These are phyloP conservation scores for Cinclus cinclus DNA, from an alignment of 2,113 vertebrate genomes.

Conservation along the genomic window DNA sequence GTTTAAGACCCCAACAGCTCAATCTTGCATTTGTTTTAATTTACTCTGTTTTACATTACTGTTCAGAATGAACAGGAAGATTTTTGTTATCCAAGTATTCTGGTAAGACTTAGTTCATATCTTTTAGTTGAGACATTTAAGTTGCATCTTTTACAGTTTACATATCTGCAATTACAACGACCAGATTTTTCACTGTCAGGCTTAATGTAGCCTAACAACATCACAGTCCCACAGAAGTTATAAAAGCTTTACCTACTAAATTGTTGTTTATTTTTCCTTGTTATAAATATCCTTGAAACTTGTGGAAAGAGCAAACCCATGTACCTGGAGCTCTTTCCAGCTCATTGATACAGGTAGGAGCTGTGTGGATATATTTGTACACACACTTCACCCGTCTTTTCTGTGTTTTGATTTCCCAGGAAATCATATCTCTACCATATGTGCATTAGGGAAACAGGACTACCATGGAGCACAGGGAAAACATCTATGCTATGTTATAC, in stretches of 20 bases:
- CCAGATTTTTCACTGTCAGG: neutral
- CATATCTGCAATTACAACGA: neutral
- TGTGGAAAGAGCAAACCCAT: neutral
- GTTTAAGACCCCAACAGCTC: neutral
- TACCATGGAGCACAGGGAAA: neutral
- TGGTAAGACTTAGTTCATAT: constrained; percentile 5
- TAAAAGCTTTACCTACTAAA: neutral
- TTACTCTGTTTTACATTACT: neutral
- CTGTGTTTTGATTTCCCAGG: neutral
- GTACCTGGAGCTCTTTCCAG: neutral
- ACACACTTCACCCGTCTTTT: neutral
- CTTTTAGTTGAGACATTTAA: constrained; percentile 9
- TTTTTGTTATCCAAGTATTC: neutral
- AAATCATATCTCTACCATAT: neutral
- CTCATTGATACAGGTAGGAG: neutral
- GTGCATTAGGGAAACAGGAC: neutral
- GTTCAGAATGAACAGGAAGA: neutral
- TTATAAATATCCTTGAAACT: neutral
- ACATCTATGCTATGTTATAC: neutral
- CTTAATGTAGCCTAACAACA: neutral
- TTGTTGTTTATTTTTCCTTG: neutral
- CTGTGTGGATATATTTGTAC: neutral
- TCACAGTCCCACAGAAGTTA: neutral
- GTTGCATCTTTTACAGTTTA: neutral
- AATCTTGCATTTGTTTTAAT: neutral